Evolutionary conservation across 1,140 invertebrate genomes (phyloP).

Genomic region (Camponotus pennsylvanicus): DNA sequence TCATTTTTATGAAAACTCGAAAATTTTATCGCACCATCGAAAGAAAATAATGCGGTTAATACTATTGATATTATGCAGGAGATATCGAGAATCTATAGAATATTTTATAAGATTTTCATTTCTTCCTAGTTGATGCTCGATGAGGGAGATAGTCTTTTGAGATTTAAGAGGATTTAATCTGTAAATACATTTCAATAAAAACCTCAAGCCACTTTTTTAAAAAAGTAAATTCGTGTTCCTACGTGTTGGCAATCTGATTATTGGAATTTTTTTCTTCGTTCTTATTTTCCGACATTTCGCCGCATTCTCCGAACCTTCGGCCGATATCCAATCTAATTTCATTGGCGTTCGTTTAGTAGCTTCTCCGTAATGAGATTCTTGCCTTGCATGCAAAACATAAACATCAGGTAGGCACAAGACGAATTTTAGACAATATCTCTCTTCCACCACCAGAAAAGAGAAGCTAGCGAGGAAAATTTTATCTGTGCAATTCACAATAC

Average conservation of each 20-base stretch:
- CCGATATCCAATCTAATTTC: slow-evolving; percentile 57
- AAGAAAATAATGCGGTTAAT: slow-evolving; percentile 1
- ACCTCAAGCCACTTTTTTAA: not conserved
- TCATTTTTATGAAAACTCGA: not conserved
- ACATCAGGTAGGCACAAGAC: not conserved
- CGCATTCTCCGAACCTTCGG: not conserved
- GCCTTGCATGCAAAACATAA: slow-evolving; percentile 6
- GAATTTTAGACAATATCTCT: not conserved
- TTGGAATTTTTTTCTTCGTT: slow-evolving; percentile 26
- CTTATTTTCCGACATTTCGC: not conserved
- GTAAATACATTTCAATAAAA: slow-evolving; percentile 44
- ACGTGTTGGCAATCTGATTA: slow-evolving; percentile 31
- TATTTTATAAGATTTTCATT: slow-evolving; percentile 34
- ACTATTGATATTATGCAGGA: not conserved
- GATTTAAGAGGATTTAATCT: slow-evolving; percentile 48
- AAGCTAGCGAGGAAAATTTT: not conserved
- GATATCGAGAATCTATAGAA: slow-evolving; percentile 1
- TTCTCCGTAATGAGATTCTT: slow-evolving; percentile 53
- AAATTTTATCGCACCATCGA: not conserved
- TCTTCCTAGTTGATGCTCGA: slow-evolving; percentile 1
- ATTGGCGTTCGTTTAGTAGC: slow-evolving; percentile 25
- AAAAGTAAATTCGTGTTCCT: slow-evolving; percentile 33
- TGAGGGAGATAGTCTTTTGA: not conserved
- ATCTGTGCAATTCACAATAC: no score
- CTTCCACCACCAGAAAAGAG: not conserved